Percentiles rank a stretch among this genome's conserved stretches.
phyloP scores from a whole-genome alignment of 2,113 vertebrate species.

The Chauna torquata region DNA sequence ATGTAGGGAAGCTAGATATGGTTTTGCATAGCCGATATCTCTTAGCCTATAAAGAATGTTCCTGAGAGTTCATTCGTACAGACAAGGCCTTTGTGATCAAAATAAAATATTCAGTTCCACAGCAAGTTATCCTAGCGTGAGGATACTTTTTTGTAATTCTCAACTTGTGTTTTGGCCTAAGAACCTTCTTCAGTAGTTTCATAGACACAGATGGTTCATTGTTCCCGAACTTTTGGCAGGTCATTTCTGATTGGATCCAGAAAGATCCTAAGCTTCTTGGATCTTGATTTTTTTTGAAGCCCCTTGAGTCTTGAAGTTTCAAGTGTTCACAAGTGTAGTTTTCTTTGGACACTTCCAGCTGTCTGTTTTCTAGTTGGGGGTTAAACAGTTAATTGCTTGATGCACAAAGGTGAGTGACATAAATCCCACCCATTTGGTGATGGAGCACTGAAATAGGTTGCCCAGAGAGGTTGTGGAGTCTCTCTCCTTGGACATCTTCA shows the following conservation, averaged over 20 bases:
- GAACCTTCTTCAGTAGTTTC: background rate
- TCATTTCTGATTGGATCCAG: background rate
- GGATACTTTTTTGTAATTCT: background rate
- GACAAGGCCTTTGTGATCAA: background rate
- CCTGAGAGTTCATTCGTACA: background rate
- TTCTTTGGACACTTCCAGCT: background rate
- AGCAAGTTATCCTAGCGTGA: background rate
- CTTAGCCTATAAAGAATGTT: background rate
- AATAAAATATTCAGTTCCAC: background rate
- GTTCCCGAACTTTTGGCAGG: background rate
- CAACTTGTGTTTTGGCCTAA: background rate
- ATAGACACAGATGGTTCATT: background rate
- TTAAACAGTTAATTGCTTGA: background rate
- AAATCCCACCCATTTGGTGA: background rate
- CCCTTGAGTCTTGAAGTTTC: background rate
- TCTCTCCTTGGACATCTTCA: background rate
- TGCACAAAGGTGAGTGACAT: background rate
- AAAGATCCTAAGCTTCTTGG: background rate
- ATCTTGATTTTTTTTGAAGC: background rate
- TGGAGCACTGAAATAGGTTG: background rate
- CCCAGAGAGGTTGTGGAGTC: background rate
- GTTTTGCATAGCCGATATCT: background rate
- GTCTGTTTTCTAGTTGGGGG: background rate
- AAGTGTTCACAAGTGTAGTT: background rate
- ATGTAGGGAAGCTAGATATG: fast-evolving